phyloP scores from a whole-genome alignment of 2,888 invertebrate genomes.

The Eupithecia abbreviata region DNA sequence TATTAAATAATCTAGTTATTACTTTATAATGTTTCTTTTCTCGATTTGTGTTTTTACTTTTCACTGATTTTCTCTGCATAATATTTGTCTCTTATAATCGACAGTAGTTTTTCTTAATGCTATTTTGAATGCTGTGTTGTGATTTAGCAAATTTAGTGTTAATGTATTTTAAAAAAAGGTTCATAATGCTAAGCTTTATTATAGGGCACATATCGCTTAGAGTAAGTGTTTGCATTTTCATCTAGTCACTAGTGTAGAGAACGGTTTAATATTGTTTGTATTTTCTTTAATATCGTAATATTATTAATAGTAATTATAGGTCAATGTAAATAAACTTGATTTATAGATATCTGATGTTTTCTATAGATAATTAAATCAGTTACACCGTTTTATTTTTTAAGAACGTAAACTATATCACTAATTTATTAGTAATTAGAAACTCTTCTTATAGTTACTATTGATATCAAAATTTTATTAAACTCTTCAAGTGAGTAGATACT shows the following conservation, averaged over 20 bases:
- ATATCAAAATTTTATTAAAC: background rate
- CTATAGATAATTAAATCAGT: background rate
- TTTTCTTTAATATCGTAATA: background rate
- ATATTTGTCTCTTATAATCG: background rate
- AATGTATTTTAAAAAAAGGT: slow-evolving; percentile 48
- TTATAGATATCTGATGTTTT: background rate
- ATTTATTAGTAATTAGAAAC: background rate
- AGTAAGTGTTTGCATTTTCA: slow-evolving; percentile 42
- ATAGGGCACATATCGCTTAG: slow-evolving; percentile 66
- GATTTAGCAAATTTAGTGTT: slow-evolving; percentile 57
- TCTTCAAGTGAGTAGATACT: background rate
- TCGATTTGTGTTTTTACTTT: background rate
- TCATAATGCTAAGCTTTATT: slow-evolving; percentile 58
- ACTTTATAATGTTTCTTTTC: background rate
- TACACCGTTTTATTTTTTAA: background rate
- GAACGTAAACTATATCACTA: background rate
- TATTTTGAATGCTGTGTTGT: slow-evolving; percentile 64
- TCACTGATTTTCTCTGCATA: background rate
- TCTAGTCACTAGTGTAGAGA: slow-evolving; percentile 49
- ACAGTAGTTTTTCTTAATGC: background rate
- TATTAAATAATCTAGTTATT: background rate
- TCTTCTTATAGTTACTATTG: background rate
- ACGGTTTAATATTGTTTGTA: background rate
- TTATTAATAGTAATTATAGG: background rate
- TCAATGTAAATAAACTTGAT: background rate